These are phyloP conservation scores for Triplophysa yarkandensis DNA, from an alignment of 2,797 vertebrate species.

Conservation along the genomic window DNA sequence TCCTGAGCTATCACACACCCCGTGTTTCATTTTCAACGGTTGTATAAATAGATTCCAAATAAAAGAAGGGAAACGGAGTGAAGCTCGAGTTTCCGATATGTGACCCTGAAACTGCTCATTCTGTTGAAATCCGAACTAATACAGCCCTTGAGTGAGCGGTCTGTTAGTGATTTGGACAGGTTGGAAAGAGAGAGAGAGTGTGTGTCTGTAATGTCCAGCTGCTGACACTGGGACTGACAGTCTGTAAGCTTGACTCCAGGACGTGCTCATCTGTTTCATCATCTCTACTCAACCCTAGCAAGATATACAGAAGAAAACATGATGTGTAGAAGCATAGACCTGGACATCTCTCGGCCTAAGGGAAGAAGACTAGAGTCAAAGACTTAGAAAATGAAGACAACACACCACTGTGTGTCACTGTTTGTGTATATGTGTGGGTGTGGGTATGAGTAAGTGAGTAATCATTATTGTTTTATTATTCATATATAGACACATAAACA, in stretches of 20 bases:
- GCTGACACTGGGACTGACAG: conserved; percentile 12
- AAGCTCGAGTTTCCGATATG: conserved; percentile 2
- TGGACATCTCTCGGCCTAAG: neutral
- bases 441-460: no score
- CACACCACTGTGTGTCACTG: neutral
- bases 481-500: no score
- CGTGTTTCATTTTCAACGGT: conserved; percentile 36
- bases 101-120: conserved; percentile 16
- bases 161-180: conserved; percentile 23
- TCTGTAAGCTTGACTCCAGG: conserved; percentile 14
- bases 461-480: no score
- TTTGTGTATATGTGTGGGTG: neutral
- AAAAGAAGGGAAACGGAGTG: neutral
- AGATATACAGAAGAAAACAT: neutral
- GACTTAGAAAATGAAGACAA: conserved; percentile 4
- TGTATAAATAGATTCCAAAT: conserved; percentile 33
- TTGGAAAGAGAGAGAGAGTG: conserved; percentile 7
- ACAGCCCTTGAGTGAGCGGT: conserved; percentile 18
- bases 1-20: neutral
- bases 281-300: neutral
- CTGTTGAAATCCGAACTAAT: conserved; percentile 6
- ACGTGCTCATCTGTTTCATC: conserved; percentile 14
- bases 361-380: conserved; percentile 6
- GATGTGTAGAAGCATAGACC: neutral
- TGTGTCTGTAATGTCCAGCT: conserved; percentile 27